Conservation (phyloP, 2,797 vertebrate species). For the Diplodus sargus region DNA sequence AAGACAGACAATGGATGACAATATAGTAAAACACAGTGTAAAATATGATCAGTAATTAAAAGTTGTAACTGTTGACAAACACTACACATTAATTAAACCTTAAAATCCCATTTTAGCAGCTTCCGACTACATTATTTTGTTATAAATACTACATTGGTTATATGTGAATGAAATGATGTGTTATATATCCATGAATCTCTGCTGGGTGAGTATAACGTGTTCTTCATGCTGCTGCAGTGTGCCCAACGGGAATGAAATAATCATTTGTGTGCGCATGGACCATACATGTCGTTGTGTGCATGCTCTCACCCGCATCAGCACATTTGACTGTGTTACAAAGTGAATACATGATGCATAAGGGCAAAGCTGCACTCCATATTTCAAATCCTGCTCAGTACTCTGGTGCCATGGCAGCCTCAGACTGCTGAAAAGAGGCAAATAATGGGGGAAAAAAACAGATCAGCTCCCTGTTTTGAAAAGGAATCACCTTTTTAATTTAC, state of each 20-base stretch:
- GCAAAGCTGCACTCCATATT: slow-evolving; percentile 43
- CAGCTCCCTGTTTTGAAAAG: slow-evolving; percentile 52
- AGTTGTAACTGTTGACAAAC: neutral
- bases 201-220: slow-evolving; percentile 1
- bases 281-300: slow-evolving; percentile 6
- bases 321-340: slow-evolving; percentile 21
- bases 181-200: slow-evolving; percentile 18
- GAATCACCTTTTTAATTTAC: slow-evolving; percentile 74
- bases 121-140: neutral
- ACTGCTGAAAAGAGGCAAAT: slow-evolving; percentile 43
- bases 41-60: too few relatives aligned
- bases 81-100: neutral
- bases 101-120: neutral
- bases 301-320: neutral
- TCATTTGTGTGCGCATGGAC: slow-evolving; percentile 7
- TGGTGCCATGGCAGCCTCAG: slow-evolving; percentile 42
- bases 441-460: slow-evolving; percentile 40
- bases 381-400: slow-evolving; percentile 31
- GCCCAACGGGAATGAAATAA: neutral
- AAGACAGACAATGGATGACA: neutral
- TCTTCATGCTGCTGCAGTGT: slow-evolving; percentile 14
- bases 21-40: neutral
- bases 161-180: slow-evolving; percentile 13
- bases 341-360: slow-evolving; percentile 35
- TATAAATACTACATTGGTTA: neutral